These are phyloP conservation scores for Pogonus chalceus DNA, from an alignment of 1,140 invertebrate genomes.

Conservation along the genomic window DNA sequence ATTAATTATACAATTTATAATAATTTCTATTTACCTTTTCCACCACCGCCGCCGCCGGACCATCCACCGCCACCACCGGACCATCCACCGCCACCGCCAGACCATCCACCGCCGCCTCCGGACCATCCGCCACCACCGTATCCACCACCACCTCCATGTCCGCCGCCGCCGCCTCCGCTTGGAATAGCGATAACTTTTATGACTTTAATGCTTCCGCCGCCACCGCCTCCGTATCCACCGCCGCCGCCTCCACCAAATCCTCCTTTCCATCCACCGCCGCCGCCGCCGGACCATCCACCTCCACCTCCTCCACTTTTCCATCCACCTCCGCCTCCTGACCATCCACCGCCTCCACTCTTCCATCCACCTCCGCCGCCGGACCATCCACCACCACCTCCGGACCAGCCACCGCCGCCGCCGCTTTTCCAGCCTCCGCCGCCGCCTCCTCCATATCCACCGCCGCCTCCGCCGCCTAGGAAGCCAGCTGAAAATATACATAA, in stretches of 20 bases:
- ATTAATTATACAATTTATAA: too few relatives aligned
- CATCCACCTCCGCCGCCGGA: constrained; percentile 18
- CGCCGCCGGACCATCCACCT: constrained; percentile 17
- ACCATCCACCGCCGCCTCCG: constrained; percentile 19
- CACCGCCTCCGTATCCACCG: constrained; percentile 9
- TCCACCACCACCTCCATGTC: not conserved
- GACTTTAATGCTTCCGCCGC: not conserved
- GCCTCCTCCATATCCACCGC: constrained; percentile 12
- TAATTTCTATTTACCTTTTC: not conserved
- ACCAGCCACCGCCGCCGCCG: constrained; percentile 11
- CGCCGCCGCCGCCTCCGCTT: not conserved
- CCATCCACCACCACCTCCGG: too few relatives aligned
- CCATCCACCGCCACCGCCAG: constrained; percentile 14
- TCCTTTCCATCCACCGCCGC: constrained; percentile 24
- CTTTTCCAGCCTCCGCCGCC: constrained; percentile 16
- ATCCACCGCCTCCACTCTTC: constrained; percentile 10
- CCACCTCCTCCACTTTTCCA: constrained; percentile 8
- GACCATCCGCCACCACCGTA: constrained; percentile 12
- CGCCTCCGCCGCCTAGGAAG: constrained; percentile 18
- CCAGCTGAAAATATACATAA: not conserved
- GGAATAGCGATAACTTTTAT: not conserved
- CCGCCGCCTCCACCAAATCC: constrained; percentile 32
- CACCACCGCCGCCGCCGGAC: not conserved
- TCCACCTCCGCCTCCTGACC: constrained; percentile 12
- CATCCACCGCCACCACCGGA: not conserved